Base-by-base conservation (phyloP, 2,113 vertebrate species). In the Emydura subglobosa region DNA sequence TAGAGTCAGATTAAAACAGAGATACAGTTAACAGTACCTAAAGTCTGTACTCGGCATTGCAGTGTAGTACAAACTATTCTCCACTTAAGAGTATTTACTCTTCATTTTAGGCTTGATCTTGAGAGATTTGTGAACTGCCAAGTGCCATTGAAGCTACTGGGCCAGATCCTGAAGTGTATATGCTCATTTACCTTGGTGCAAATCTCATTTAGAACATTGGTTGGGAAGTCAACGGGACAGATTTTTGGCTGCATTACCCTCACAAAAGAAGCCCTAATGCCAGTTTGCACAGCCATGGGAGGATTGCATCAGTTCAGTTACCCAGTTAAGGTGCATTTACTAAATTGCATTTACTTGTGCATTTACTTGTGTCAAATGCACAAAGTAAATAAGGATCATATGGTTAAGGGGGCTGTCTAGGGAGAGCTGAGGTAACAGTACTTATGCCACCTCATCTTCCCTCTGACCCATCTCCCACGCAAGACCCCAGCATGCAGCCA, bases 251-350 rank as follows among this genome's bases (percentile, higher is more conserved):
- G 80, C 34, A 81, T 84, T 72, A 22, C 17, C 39, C 72, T 25
- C 5, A 22, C 21, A 2, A 0, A 42, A 44, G 25, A 79, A 86
- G 86, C 42, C 7, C 24, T 3, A 31, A 5, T 2, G 55, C 34
- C 79, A 42, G 57, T 81, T 83, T 22, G 65, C 83, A 57, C 51
- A 88, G 65, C 31, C 25, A n/a, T 3, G 61, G 42, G n/a, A 89
- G 59, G 0, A 0, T 72, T 11, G 49, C 1, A 4, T 8, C 4
- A 84, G 79, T 50, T 4, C 22, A 7, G 25, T 68, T 68, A n/a
- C 16, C 65, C 65, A 68, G 8, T n/a, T 68, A 21, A 68, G 16
- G 16, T 53, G 51, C 51, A 53, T 53, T 53, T 53, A 53, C 51
- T 53, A 16, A 53, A 53, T 17, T 53, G 51, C 14, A 17, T 17